Evolutionary conservation across 2,113 vertebrate genomes (phyloP), one percentile per base, ranked within the genome.

Genomic region (Clinocottus analis): DNA sequence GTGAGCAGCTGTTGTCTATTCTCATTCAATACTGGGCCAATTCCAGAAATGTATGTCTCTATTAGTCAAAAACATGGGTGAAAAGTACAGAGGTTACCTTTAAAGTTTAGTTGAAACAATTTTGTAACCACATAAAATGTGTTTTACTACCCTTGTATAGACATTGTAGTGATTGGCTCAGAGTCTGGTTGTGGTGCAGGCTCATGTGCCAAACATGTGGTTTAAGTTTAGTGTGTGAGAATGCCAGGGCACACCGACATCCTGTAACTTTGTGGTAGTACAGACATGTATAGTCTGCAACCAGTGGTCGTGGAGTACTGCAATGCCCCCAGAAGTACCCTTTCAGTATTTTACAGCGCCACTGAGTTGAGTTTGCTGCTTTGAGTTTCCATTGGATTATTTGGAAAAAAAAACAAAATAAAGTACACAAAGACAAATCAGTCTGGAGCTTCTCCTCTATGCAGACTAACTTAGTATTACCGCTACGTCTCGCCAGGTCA

Each of bases 161-260:
- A 84, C 41, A 37, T n/a, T 61, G 43, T 17, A 31, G 45, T 33
- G 29, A 29, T 10, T 72, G 67, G 66, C 19, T 72, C 47, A 35
- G 49, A 17, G 37, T 60, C 45, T 66, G 49, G 76, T 66, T 79
- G 65, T 75, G 77, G 80, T 53, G 68, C 16, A 2, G 13, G 33
- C 31, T 4, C 7, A 10, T 41, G 45, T 72, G 75, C 80, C 82
- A 82, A 83, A 80, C 74, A 86, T 86, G 73, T 84, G 80, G 82
- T 86, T 84, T 43, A 53, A 77, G 41, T 85, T 83, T 43, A 79
- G 74, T 61, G 63, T 68, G 61, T 47, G 47, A 76, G 35, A 33
- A 69, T 75, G 84, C 12, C 4, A 74, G 77, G 76, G 39, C 49
- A 64, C 64, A 60, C 12, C 5, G 58, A 77, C 68, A 85, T 67